phyloP scores from a whole-genome alignment of 2,113 vertebrate genomes.

The Pica pica region DNA sequence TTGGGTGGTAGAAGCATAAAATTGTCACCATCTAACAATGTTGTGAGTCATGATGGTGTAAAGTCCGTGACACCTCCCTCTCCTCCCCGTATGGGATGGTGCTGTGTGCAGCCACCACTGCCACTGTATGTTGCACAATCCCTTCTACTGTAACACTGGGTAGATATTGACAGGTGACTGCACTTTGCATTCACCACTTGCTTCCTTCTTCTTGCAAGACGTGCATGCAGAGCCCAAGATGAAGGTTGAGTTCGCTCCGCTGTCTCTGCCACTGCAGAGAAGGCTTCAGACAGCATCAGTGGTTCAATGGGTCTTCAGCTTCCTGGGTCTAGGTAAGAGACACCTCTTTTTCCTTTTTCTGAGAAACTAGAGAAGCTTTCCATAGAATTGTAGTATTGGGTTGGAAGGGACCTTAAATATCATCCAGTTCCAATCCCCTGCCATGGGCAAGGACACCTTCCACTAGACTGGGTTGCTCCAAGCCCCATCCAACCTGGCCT shows the following conservation, averaged over 20 bases:
- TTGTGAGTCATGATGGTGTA: background rate
- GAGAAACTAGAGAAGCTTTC: background rate
- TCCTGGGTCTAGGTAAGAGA: conserved; percentile 36
- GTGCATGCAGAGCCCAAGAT: background rate
- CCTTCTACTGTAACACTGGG: background rate
- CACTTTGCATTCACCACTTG: background rate
- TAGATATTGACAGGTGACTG: background rate
- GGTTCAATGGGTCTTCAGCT: conserved; percentile 51
- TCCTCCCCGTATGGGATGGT: rapidly evolving
- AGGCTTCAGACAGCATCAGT: conserved; percentile 35
- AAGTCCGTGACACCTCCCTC: background rate
- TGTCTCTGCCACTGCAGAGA: background rate
- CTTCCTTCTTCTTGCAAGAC: background rate
- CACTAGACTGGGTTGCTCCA: background rate
- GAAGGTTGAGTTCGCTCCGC: conserved; percentile 31
- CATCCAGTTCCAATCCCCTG: background rate
- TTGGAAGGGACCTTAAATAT: background rate
- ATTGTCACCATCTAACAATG: background rate
- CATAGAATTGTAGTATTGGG: background rate
- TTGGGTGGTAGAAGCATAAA: background rate
- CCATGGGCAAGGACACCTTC: background rate
- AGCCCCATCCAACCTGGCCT: rapidly evolving
- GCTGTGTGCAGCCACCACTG: background rate
- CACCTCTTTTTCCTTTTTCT: background rate
- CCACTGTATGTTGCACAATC: background rate